Percentiles rank a stretch among this genome's conserved stretches.
Conservation (phyloP, 2,797 vertebrate genomes). For the Podarcis siculus region DNA sequence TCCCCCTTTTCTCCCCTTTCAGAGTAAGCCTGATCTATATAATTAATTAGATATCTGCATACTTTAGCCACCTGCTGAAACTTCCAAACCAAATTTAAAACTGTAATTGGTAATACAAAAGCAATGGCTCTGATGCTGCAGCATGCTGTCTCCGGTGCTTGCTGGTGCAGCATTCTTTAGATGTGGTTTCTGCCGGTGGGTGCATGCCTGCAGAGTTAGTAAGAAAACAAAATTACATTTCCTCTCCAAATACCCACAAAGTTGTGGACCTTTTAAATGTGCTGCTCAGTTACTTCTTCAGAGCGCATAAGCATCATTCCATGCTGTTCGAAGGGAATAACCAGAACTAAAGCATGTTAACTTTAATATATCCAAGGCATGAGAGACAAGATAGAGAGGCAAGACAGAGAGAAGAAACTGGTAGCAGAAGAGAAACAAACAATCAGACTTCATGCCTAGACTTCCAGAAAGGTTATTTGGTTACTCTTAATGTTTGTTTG, state of each 20-base stretch:
- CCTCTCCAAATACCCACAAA: conserved; percentile 20
- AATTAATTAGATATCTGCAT: conserved; percentile 52
- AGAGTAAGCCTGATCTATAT: conserved; percentile 41
- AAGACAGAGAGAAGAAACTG: neutral
- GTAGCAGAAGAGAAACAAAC: neutral
- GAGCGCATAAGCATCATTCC: neutral
- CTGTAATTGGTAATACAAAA: conserved; percentile 59
- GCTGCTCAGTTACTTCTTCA: conserved; percentile 33
- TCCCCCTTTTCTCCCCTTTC: conserved; percentile 14
- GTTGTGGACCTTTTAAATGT: conserved; percentile 36
- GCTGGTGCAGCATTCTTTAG: conserved; percentile 38
- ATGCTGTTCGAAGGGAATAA: conserved; percentile 52
- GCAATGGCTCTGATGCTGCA: conserved; percentile 58
- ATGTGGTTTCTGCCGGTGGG: conserved; percentile 47
- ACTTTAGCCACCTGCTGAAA: conserved; percentile 59
- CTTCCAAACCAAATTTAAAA: conserved; percentile 54
- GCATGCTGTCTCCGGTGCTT: conserved; percentile 32
- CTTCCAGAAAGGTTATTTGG: neutral
- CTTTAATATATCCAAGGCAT: conserved; percentile 41
- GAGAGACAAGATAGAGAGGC: neutral
- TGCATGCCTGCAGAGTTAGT: conserved; percentile 48
- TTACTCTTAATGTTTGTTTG: neutral
- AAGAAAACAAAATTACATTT: neutral
- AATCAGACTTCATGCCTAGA: neutral
- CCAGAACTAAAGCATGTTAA: conserved; percentile 46